Evolutionary conservation across 1,140 invertebrate species (phyloP), one percentile per base, ranked within the genome.

Genomic region (Pogonomyrmex californicus): DNA sequence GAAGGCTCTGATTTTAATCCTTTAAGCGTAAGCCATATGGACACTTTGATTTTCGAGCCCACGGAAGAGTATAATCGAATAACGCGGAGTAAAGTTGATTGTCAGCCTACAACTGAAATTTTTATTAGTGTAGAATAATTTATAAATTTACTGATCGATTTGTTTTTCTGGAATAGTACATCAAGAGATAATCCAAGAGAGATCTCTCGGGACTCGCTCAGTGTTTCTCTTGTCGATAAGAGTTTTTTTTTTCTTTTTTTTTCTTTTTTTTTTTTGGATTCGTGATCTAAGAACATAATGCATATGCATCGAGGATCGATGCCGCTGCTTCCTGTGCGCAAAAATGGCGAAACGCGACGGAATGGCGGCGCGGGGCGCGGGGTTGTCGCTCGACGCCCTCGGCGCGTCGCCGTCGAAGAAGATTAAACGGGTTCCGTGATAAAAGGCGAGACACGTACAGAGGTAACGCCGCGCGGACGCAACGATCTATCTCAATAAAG

Each of bases 401-500:
- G 23, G 68, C 66, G 68, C 66, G 66, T 73, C 79, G 30, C 51
- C 41, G 14, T 23, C 65, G 38, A 58, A 51, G 68, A 88, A 90
- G 83, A 87, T 87, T 87, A 73, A 91, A 88, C 44, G 82, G 54
- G 70, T 56, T 73, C 33, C 44, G 33, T 68, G 81, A 85, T 73
- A 81, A 60, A 70, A 58, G 56, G 71, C 65, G 81, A 63, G 82
- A 83, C 54, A 75, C 68, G 82, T 85, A 65, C 79, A 83, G 68
- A 73, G 79, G 68, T 73, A 83, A 81, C 65, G 65, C 36, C 56
- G 70, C 56, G 70, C 56, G 68, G 49, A 85, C 58, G 23, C 63
- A 75, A 56, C 71, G 71, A 87, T 85, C 81, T 77, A 47, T 85
- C 86, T 75, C 82, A 85, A 87, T 85, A 76, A 85, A 87, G 68